Evolutionary conservation across 2,888 invertebrate species (phyloP).

Genomic region (Lutraria lutraria): DNA sequence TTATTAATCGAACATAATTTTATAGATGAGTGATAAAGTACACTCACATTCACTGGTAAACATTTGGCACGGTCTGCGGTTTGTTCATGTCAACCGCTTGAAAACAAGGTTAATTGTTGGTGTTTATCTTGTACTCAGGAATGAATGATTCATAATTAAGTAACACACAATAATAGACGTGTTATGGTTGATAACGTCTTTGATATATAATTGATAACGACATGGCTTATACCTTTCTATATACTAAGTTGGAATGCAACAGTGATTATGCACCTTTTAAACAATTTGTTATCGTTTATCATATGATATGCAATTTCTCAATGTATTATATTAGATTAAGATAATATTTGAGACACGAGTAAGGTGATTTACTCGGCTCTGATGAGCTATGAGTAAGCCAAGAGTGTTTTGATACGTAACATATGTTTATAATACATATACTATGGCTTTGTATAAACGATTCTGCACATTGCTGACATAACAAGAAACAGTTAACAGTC

Average conservation of each 20-base stretch:
- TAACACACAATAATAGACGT: too few species aligned
- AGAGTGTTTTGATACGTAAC: not conserved
- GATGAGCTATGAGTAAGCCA: not conserved
- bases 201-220: not conserved
- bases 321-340: not conserved
- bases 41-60: too few species aligned
- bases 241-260: not conserved
- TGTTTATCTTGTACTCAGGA: too few species aligned
- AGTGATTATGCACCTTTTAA: not conserved
- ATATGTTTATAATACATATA: not conserved
- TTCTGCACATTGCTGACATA: not conserved
- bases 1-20: too few species aligned
- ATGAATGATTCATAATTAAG: too few species aligned
- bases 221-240: not conserved
- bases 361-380: not conserved
- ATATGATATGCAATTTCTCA: not conserved
- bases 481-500: not conserved
- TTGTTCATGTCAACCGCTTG: too few species aligned
- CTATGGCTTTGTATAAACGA: not conserved
- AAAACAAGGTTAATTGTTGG: too few species aligned
- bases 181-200: too few species aligned
- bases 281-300: not conserved
- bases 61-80: too few species aligned
- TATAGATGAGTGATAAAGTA: too few species aligned
- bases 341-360: not conserved